phyloP scores from a whole-genome alignment of 2,113 vertebrate genomes.

The Silurus glanis region DNA sequence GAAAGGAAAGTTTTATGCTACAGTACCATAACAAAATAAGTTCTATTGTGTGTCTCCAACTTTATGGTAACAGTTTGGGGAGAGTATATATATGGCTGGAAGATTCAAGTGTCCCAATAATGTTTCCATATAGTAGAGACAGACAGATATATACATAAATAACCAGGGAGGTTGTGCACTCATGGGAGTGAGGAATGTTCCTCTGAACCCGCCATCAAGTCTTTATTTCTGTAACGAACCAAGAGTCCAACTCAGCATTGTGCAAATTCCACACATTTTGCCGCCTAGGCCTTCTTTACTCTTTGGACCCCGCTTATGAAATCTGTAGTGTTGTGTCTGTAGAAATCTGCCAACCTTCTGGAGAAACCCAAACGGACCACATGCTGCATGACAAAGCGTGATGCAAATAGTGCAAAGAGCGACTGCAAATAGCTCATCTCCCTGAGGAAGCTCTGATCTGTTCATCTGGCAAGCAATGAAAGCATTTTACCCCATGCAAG shows the following conservation, averaged over 20 bases:
- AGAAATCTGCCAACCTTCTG: not conserved
- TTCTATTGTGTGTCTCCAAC: too few relatives aligned
- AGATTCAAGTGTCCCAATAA: too few relatives aligned
- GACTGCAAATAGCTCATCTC: not conserved
- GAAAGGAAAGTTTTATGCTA: too few relatives aligned
- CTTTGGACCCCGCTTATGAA: not conserved
- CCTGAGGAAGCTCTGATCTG: not conserved
- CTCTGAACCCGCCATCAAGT: not conserved
- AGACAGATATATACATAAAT: not conserved
- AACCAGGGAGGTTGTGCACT: not conserved
- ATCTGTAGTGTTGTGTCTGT: not conserved
- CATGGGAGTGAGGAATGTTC: not conserved
- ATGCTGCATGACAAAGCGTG: not conserved
- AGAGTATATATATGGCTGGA: too few relatives aligned
- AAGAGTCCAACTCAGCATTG: not conserved
- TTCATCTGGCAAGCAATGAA: not conserved
- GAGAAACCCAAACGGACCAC: constrained; percentile 5
- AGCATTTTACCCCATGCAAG: not conserved
- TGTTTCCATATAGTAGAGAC: too few relatives aligned
- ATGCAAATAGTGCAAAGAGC: not conserved
- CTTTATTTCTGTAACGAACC: not conserved
- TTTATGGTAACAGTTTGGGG: too few relatives aligned
- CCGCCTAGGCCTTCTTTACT: not conserved
- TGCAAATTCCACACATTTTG: not conserved
- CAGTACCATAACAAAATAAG: too few relatives aligned